Percentiles rank a stretch among this genome's conserved stretches.
These are phyloP conservation scores for Cephus rjabovi DNA, from an alignment of 2,888 invertebrate genomes.

Conservation along the genomic window DNA sequence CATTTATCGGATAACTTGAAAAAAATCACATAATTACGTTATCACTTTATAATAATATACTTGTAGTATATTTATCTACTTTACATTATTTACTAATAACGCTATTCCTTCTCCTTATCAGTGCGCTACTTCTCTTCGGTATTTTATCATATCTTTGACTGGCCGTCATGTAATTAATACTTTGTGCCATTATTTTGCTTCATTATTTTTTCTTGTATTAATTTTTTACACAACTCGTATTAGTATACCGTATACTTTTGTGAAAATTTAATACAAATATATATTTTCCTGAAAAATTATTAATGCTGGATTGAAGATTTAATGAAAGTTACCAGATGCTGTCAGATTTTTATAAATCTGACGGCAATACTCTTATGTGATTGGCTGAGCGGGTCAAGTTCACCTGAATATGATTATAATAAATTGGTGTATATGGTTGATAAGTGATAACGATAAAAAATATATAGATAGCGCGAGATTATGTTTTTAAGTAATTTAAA, in stretches of 20 bases:
- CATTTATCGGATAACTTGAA: neutral
- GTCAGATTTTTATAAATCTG: too few relatives aligned
- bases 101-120: neutral
- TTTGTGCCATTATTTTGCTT: neutral
- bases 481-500: too few relatives aligned
- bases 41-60: neutral
- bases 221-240: neutral
- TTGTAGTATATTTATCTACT: neutral
- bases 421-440: too few relatives aligned
- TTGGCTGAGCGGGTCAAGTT: too few relatives aligned
- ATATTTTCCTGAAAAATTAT: neutral
- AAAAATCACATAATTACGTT: neutral
- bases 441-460: too few relatives aligned
- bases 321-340: neutral
- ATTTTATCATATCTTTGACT: too few relatives aligned
- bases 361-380: too few relatives aligned
- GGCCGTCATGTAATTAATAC: neutral
- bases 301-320: neutral
- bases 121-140: neutral
- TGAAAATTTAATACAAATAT: neutral
- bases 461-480: too few relatives aligned
- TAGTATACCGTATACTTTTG: neutral
- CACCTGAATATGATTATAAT: too few relatives aligned
- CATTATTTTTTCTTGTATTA: neutral
- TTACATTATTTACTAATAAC: neutral